Percentiles rank a stretch among this genome's conserved stretches.
Evolutionary conservation across 2,888 invertebrate species (phyloP).

Genomic region (Oxytorus armatus): DNA sequence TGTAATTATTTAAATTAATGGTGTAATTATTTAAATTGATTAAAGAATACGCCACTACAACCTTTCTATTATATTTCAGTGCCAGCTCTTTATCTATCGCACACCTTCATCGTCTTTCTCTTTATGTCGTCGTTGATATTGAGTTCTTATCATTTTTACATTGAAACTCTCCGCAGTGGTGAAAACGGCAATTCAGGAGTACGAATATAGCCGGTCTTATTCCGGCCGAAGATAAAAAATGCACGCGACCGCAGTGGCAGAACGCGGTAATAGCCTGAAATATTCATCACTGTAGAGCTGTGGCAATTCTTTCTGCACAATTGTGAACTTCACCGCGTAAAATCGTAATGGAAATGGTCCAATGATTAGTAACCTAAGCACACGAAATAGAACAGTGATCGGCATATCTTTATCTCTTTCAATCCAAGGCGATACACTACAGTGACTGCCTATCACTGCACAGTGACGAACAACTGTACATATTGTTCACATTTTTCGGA

Average conservation of each 20-base stretch:
- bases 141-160: slow-evolving; percentile 2
- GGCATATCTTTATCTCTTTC: background rate
- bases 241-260: slow-evolving; percentile 41
- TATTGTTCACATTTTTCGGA: background rate
- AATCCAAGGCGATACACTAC: background rate
- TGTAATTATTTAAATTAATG: no score
- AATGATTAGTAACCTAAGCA: background rate
- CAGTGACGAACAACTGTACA: background rate
- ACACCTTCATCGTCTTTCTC: background rate
- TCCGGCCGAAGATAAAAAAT: slow-evolving; percentile 41
- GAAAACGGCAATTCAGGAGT: background rate
- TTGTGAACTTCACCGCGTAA: background rate
- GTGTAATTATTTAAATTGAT: no score
- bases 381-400: background rate
- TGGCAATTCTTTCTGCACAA: slow-evolving; percentile 12
- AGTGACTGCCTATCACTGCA: background rate
- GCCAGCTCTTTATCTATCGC: background rate
- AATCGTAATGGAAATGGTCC: background rate
- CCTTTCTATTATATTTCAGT: background rate
- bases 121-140: background rate
- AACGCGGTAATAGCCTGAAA: slow-evolving; percentile 39
- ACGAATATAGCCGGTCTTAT: slow-evolving; percentile 27
- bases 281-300: slow-evolving; percentile 38
- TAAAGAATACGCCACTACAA: no score
- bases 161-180: background rate